Percentiles rank a stretch among this genome's conserved stretches.
These are phyloP conservation scores for Eubasilissa regina DNA, from an alignment of 1,140 invertebrate genomes.

Conservation along the genomic window DNA sequence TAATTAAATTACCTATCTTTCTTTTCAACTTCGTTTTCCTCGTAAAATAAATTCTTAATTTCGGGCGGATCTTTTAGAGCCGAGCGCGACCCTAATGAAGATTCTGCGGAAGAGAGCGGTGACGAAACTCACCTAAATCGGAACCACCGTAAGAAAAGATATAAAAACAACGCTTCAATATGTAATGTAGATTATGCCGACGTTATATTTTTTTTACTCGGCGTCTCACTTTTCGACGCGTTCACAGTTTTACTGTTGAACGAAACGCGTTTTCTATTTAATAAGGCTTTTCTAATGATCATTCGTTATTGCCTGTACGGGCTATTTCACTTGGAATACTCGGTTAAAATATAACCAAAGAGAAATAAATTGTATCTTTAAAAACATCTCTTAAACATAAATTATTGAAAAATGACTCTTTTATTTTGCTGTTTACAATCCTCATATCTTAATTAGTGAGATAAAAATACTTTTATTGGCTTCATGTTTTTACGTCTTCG, in stretches of 20 bases:
- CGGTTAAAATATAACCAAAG: not conserved
- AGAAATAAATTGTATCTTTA: too few relatives aligned
- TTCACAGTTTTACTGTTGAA: not conserved
- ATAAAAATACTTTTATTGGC: too few relatives aligned
- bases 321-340: slow-evolving; percentile 8
- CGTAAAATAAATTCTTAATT: slow-evolving; percentile 29
- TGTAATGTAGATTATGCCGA: not conserved
- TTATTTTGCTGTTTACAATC: too few relatives aligned
- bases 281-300: slow-evolving; percentile 23
- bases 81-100: slow-evolving; percentile 33
- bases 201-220: too few relatives aligned
- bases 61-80: slow-evolving; percentile 6
- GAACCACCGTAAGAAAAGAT: not conserved
- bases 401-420: too few relatives aligned
- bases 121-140: not conserved
- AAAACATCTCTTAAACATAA: too few relatives aligned
- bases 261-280: slow-evolving; percentile 13
- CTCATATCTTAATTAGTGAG: too few relatives aligned
- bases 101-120: not conserved
- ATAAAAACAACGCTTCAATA: not conserved
- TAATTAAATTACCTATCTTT: slow-evolving; percentile 42
- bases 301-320: slow-evolving; percentile 1
- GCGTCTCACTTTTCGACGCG: not conserved
- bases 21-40: slow-evolving; percentile 28
- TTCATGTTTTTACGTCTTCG: too few relatives aligned